Conservation (phyloP, 2,797 vertebrate genomes). For the Naso thynnoides region DNA sequence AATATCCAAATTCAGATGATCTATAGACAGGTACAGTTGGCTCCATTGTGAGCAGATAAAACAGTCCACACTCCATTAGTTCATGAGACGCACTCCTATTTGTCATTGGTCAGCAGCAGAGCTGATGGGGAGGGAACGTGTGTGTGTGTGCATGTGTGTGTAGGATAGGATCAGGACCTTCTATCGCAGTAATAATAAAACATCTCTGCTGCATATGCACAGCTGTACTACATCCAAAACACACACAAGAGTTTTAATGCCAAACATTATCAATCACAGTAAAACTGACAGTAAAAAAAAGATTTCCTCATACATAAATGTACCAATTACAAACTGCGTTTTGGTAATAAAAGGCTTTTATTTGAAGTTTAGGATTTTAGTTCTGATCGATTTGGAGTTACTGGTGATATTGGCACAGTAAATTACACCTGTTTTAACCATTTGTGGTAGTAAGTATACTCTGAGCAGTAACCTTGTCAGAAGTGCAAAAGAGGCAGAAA, state of each 20-base stretch:
- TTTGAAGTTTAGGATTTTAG: neutral
- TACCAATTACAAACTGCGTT: neutral
- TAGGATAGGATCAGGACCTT: slow-evolving; percentile 20
- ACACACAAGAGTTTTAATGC: neutral
- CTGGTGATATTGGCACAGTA: neutral
- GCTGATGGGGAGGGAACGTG: neutral
- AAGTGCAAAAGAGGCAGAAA: no score
- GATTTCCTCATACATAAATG: neutral
- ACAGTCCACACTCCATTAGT: slow-evolving; percentile 7
- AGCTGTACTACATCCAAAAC: neutral
- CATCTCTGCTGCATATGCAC: neutral
- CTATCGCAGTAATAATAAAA: slow-evolving; percentile 10
- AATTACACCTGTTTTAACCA: neutral
- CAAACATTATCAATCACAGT: neutral
- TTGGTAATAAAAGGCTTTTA: neutral
- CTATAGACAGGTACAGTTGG: neutral
- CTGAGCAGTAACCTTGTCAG: neutral
- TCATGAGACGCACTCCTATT: neutral
- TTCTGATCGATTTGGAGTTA: neutral
- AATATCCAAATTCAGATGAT: slow-evolving; percentile 9
- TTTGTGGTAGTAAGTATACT: neutral
- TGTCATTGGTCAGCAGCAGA: slow-evolving; percentile 9
- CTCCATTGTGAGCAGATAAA: neutral
- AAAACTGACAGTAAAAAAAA: neutral
- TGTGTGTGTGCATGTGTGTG: neutral